phyloP scores from a whole-genome alignment of 2,113 vertebrate genomes.

The Periophthalmus modestus region DNA sequence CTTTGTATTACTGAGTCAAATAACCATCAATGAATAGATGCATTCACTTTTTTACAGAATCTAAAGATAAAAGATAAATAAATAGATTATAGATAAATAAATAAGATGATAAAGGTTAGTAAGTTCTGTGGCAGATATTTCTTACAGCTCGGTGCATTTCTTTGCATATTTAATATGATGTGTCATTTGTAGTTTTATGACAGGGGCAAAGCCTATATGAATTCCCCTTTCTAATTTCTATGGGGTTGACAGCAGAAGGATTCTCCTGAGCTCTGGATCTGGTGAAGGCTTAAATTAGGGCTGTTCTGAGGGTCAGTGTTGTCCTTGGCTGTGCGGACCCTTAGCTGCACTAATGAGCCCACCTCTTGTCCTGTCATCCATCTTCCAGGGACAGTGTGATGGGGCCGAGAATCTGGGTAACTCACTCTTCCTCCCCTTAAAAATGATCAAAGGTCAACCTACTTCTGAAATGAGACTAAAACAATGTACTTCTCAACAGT shows the following conservation, averaged over 20 bases:
- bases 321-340: constrained; percentile 20
- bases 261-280: constrained; percentile 6
- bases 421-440: not conserved
- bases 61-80: too few relatives aligned
- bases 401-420: constrained; percentile 13
- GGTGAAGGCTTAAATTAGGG: constrained; percentile 10
- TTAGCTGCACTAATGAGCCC: constrained; percentile 26
- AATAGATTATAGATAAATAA: too few relatives aligned
- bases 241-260: constrained; percentile 6
- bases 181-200: not conserved
- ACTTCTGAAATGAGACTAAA: not conserved
- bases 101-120: too few relatives aligned
- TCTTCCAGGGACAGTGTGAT: constrained; percentile 27
- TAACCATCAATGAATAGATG: too few relatives aligned
- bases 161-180: not conserved
- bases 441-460: not conserved
- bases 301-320: not conserved
- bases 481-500: not conserved
- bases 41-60: too few relatives aligned
- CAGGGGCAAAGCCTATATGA: not conserved
- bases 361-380: constrained; percentile 26
- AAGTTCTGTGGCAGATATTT: too few relatives aligned
- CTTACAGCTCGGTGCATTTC: too few relatives aligned
- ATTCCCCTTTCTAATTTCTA: not conserved
- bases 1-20: too few relatives aligned